phyloP scores from a whole-genome alignment of 1,140 invertebrate genomes.

The Aphidius gifuensis region DNA sequence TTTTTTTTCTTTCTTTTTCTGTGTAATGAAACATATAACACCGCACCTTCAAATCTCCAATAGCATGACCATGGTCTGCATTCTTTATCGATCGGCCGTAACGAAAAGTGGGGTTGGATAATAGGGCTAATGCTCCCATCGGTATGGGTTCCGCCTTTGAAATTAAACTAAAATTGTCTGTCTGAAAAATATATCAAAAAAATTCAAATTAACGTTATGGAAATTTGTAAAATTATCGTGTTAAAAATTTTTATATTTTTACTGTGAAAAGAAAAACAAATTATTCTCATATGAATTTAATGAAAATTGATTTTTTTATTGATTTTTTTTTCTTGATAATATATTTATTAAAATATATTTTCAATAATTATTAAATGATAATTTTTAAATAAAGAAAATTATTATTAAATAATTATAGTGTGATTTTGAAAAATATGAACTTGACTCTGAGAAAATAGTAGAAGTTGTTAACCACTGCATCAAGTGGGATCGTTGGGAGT shows the following conservation, averaged over 20 bases:
- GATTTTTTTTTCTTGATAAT: too few relatives aligned
- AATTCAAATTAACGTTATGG: constrained; percentile 1
- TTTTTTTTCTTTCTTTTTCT: not conserved
- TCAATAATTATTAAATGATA: too few relatives aligned
- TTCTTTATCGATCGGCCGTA: constrained; percentile 37
- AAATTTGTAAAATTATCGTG: too few relatives aligned
- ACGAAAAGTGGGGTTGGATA: constrained; percentile 37
- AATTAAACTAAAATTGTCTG: constrained; percentile 33
- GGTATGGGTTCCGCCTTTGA: constrained; percentile 21
- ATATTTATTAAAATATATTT: too few relatives aligned
- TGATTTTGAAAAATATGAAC: constrained; percentile 9
- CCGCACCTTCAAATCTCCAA: constrained; percentile 6
- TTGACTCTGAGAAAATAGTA: constrained; percentile 29
- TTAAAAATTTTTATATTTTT: too few relatives aligned
- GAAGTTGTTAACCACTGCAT: constrained; percentile 30
- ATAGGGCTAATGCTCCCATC: constrained; percentile 37
- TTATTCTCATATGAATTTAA: too few relatives aligned
- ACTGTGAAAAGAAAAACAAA: too few relatives aligned
- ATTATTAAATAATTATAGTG: too few relatives aligned
- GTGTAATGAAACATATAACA: too few relatives aligned
- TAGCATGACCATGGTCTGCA: constrained; percentile 27
- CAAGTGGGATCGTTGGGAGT: constrained; percentile 6
- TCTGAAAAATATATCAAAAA: constrained; percentile 33
- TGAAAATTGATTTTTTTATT: too few relatives aligned
- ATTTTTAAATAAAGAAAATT: too few relatives aligned